phyloP scores from a whole-genome alignment of 1,140 invertebrate species.

The Steinernema feltiae region DNA sequence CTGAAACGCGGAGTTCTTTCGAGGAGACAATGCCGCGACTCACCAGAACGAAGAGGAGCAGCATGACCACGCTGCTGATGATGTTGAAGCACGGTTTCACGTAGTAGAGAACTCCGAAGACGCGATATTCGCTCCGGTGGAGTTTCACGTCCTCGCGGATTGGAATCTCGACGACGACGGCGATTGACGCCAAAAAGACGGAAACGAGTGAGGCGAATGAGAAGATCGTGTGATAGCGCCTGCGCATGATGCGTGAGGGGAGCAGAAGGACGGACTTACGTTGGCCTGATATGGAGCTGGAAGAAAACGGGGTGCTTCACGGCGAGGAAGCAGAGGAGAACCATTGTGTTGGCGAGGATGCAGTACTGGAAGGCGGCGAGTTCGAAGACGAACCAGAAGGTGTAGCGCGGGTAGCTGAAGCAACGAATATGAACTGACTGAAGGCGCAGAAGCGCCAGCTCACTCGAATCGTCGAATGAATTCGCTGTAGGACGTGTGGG shows the following conservation, averaged over 20 bases:
- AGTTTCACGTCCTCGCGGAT: background rate
- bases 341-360: background rate
- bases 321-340: background rate
- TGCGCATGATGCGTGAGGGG: background rate
- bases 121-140: background rate
- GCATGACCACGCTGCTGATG: background rate
- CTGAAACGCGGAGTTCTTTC: background rate
- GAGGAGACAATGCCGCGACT: background rate
- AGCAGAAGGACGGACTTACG: background rate
- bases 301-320: background rate
- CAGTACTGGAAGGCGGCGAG: conserved; percentile 3
- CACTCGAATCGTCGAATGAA: background rate
- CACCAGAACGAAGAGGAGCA: background rate
- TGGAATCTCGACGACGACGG: background rate
- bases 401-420: conserved; percentile 4
- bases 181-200: background rate
- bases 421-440: background rate
- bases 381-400: conserved; percentile 8
- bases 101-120: background rate
- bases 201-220: background rate
- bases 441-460: background rate
- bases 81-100: background rate
- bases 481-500: background rate
- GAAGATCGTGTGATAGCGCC: background rate
- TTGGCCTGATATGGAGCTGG: background rate